Conservation (phyloP, 2,888 invertebrate species). For the Beris morrisii region DNA sequence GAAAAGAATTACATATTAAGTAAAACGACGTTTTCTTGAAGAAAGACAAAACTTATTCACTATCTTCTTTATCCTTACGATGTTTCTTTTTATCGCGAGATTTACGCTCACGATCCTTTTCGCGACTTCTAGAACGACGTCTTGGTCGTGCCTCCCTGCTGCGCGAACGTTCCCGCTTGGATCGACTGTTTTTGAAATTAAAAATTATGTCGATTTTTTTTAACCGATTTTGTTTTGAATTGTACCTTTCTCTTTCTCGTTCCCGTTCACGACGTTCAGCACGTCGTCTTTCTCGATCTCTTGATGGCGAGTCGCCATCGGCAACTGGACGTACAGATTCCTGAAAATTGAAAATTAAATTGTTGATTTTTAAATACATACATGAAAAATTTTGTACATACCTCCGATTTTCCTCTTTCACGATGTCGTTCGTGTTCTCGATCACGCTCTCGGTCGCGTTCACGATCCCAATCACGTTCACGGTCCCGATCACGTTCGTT, state of each 20-base stretch:
- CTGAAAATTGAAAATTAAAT: conserved; percentile 18
- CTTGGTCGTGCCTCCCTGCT: conserved; percentile 67
- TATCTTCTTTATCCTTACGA: conserved; percentile 74
- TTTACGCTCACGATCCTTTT: conserved; percentile 67
- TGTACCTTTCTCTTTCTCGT: conserved; percentile 49
- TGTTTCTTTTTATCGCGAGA: conserved; percentile 69
- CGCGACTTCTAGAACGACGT: conserved; percentile 63
- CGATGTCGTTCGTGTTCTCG: conserved; percentile 43
- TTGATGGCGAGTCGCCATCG: conserved; percentile 24
- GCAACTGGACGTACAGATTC: conserved; percentile 31
- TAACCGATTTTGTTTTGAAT: background rate
- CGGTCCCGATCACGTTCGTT: conserved; percentile 52
- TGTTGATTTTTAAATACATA: background rate
- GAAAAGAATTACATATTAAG: background rate
- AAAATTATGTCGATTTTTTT: too few relatives aligned
- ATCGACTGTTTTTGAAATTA: conserved; percentile 8
- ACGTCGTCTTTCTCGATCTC: conserved; percentile 47
- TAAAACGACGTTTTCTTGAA: background rate
- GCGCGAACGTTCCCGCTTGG: conserved; percentile 61
- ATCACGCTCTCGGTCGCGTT: conserved; percentile 35
- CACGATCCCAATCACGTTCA: conserved; percentile 54
- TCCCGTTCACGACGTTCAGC: conserved; percentile 46
- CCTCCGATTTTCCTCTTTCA: conserved; percentile 60
- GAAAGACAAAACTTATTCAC: conserved; percentile 58
- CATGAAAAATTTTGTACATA: conserved; percentile 13